Base-by-base conservation (phyloP, 1,140 invertebrate genomes). In the Achatina immaculata region DNA sequence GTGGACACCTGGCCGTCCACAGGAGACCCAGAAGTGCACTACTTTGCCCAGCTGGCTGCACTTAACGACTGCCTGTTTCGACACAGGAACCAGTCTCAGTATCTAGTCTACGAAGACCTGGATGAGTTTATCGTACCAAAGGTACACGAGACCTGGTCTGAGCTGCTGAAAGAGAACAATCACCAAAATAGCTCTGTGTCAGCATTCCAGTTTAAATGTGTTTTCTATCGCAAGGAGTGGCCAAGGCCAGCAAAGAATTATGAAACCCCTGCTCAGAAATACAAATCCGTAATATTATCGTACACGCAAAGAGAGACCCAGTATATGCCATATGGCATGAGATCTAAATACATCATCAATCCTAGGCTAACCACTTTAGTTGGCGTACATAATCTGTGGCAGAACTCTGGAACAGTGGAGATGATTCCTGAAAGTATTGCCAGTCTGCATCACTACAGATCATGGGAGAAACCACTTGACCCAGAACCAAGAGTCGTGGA, bases 331-430 rank as follows among this genome's bases (percentile, higher is more conserved):
- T 31, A 42, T 34, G 55, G 43, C 34, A 31, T 45, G 19, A 66
- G 96, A 21, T 97, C 96, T 73, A 98, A 98, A 90, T 98, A 96
- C 87, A 95, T 97, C 51, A 95, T 96, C 85, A 93, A 95, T 76
- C 96, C 96, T 0, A 94, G 94, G 76, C 92, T 94, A 42, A 95
- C 97, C 0, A 94, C 97, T 0, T 96, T 97, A 89, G 95, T 96
- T 0, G 96, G 96, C 0, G 98, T 98, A 90, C 97, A 98, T 90
- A 97, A 98, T 87, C 94, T 98, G 0, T 98, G 96, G 96, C 95
- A 65, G 1, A 6, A 19, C 24, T 48, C 68, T 2, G 16, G 16
- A 24, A 2, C 7, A 9, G n/a, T 42, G 9, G 55, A 95, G 0
- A 85, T 79, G 14, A 93, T 94, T 0, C 95, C 95, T 0, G 90